Evolutionary conservation across 2,888 invertebrate species (phyloP).

Genomic region (Axea sp.): DNA sequence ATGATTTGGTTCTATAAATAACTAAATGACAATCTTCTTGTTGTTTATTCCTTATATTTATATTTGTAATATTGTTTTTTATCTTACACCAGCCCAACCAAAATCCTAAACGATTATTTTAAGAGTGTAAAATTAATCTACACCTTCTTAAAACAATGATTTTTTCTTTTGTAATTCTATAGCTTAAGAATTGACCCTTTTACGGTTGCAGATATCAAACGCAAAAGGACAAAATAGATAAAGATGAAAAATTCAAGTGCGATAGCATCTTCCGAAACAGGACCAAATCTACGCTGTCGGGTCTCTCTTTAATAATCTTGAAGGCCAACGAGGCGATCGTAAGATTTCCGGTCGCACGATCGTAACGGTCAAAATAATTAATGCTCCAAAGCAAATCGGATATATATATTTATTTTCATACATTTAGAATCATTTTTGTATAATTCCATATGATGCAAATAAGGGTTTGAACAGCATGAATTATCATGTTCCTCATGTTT

Average conservation of each 20-base stretch:
- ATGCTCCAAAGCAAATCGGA: constrained; percentile 61
- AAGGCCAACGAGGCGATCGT: constrained; percentile 63
- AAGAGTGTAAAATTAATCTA: neutral
- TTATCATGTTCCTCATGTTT: constrained; percentile 53
- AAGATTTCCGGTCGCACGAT: constrained; percentile 69
- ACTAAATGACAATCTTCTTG: no score
- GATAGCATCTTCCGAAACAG: constrained; percentile 62
- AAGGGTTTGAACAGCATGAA: constrained; percentile 52
- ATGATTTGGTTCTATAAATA: no score
- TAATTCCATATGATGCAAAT: constrained; percentile 64
- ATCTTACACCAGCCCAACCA: no score
- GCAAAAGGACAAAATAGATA: constrained; percentile 33
- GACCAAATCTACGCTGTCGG: constrained; percentile 63
- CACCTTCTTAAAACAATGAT: constrained; percentile 20
- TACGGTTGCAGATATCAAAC: constrained; percentile 48
- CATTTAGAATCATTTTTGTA: constrained; percentile 64
- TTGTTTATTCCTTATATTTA: no score
- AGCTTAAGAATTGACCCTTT: constrained; percentile 47
- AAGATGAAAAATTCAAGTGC: constrained; percentile 23
- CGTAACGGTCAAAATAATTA: constrained; percentile 70
- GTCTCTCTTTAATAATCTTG: constrained; percentile 63
- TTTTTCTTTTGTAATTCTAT: constrained; percentile 1
- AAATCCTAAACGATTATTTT: no score
- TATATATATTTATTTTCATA: constrained; percentile 40
- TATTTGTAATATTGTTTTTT: no score